Base-by-base conservation (phyloP, 2,888 invertebrate species). In the Charanyca ferruginea region DNA sequence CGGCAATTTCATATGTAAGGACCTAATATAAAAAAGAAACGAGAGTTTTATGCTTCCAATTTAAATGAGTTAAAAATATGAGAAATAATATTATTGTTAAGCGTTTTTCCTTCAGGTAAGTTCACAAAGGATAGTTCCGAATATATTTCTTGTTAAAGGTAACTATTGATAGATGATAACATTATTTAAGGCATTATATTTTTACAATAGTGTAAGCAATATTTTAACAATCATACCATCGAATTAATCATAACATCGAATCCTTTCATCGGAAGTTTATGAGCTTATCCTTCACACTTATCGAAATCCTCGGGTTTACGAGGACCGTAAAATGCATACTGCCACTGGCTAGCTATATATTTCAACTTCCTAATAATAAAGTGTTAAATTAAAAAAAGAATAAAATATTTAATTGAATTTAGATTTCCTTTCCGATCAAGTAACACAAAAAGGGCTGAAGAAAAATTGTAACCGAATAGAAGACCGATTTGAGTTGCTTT, bases 291-390 rank as follows among this genome's bases (percentile, higher is more conserved):
- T 47, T 25, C 18, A n/a, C 7, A 48, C 49, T 51, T 67, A 48
- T 44, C 55, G 48, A 58, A n/a, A 38, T 62, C 25, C 20, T 48
- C 18, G 38, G 53, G 57, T 77, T 77, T 73, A 73, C 44, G 65
- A 60, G 57, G 52, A 16, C 49, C 23, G 61, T 77, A 73, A 77
- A 73, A 52, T 63, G 48, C 57, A 58, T 44, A 73, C 22, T 58
- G 45, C 23, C 23, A 38, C 11, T 28, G 25, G 18, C 23, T 22
- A 32, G 18, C 23, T 22, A 25, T 64, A 23, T 41, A 22, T 58
- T 45, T 11, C 4, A 48, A 55, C 25, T 51, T 48, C 20, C 3
- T 32, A 8, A 41, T 25, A 58, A 18, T 18, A 20, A 44, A 47
- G 44, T n/a, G n/a, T n/a, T n/a, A n/a, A n/a, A n/a, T n/a, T n/a